Percentiles rank a stretch among this genome's conserved stretches.
phyloP scores from a whole-genome alignment of 2,113 vertebrate genomes.

The Phylloscopus trochiloides region DNA sequence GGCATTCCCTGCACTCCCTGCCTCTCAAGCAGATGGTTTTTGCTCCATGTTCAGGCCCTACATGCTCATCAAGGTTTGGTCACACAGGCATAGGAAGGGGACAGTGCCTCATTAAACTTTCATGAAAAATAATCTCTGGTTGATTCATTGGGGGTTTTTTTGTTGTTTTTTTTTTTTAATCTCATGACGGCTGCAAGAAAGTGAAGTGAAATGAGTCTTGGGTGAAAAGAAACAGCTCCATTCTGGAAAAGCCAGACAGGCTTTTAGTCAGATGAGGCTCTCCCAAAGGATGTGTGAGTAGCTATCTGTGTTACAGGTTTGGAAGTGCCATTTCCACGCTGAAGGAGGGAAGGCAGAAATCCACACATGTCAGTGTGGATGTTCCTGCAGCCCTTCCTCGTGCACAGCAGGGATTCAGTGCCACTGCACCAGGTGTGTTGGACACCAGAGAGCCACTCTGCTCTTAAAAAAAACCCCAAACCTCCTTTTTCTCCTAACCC shows the following conservation, averaged over 20 bases:
- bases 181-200: constrained; percentile 4
- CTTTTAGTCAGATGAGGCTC: constrained; percentile 47
- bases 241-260: constrained; percentile 15
- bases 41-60: not conserved
- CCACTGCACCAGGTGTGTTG: rapidly evolving
- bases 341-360: not conserved
- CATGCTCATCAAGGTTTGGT: not conserved
- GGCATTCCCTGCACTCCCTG: not conserved
- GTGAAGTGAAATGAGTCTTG: constrained; percentile 43
- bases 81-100: not conserved
- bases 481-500: not conserved
- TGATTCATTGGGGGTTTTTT: constrained; percentile 33
- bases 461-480: not conserved
- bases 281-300: constrained; percentile 47
- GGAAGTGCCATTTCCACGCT: constrained; percentile 29
- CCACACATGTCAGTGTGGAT: not conserved
- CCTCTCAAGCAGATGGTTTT: not conserved
- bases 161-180: constrained; percentile 1
- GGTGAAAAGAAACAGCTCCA: not conserved
- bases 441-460: not conserved
- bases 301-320: not conserved
- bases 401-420: not conserved
- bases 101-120: constrained; percentile 53
- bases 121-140: constrained; percentile 50
- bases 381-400: not conserved